Evolutionary conservation across 2,113 vertebrate genomes (phyloP).

Genomic region (Camelus bactrianus): DNA sequence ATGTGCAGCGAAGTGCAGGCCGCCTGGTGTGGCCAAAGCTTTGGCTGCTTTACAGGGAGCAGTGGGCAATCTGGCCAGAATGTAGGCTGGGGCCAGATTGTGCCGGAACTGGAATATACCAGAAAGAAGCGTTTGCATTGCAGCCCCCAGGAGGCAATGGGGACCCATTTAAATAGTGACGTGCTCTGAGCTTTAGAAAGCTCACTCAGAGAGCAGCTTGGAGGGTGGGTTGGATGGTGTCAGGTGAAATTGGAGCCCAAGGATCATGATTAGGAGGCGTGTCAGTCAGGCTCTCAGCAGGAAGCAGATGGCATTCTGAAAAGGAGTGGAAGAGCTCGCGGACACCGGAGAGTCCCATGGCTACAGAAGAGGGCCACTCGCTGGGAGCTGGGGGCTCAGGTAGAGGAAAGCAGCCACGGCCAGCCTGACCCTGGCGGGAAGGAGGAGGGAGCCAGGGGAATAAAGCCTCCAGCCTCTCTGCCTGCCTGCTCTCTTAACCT

Average conservation of each 20-base stretch:
- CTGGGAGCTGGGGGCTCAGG: background rate
- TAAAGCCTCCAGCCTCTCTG: background rate
- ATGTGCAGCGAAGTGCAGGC: background rate
- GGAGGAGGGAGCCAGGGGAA: background rate
- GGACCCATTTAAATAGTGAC: background rate
- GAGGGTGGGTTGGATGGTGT: conserved; percentile 24
- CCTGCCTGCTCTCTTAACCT: background rate
- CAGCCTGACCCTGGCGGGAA: background rate
- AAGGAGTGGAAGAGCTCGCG: conserved; percentile 56
- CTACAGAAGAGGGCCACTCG: background rate
- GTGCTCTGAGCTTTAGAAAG: conserved; percentile 10
- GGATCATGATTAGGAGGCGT: conserved; percentile 47
- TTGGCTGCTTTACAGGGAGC: background rate
- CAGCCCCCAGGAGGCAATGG: background rate
- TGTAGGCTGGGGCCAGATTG: background rate
- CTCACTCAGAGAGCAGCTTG: conserved; percentile 38
- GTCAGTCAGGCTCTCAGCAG: conserved; percentile 48
- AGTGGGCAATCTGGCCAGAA: background rate
- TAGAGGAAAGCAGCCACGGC: conserved; percentile 4
- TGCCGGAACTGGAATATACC: background rate
- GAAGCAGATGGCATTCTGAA: conserved; percentile 70
- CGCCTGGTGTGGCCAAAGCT: background rate
- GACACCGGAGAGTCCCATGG: conserved; percentile 27
- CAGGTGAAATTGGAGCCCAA: conserved; percentile 55
- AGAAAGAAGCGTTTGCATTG: background rate